phyloP scores from a whole-genome alignment of 2,113 vertebrate species.

The Gnathonemus longibarbis region DNA sequence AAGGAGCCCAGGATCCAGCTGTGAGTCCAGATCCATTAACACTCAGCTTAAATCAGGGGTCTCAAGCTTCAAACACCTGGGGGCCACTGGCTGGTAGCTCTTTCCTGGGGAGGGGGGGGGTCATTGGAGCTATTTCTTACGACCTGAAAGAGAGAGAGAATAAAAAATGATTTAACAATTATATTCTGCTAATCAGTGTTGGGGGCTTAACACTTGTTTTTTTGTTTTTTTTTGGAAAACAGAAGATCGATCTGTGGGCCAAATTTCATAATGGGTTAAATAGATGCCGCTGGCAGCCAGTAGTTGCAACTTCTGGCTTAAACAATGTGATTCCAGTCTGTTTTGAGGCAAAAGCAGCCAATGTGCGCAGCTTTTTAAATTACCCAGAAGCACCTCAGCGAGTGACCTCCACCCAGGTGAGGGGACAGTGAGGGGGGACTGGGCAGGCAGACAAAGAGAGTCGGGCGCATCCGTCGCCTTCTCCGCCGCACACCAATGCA shows the following conservation, averaged over 20 bases:
- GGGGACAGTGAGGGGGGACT: background rate
- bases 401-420: background rate
- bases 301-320: background rate
- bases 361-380: background rate
- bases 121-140: background rate
- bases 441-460: background rate
- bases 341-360: background rate
- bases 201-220: background rate
- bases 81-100: background rate
- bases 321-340: background rate
- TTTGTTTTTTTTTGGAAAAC: background rate
- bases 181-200: background rate
- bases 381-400: background rate
- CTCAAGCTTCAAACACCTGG: background rate
- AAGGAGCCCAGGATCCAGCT: background rate
- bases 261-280: background rate
- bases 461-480: background rate
- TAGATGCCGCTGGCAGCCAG: background rate
- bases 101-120: background rate
- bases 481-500: constrained; percentile 35
- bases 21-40: background rate
- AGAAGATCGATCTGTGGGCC: background rate
- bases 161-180: background rate
- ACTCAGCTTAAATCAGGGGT: background rate
- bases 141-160: background rate